phyloP scores from a whole-genome alignment of 2,113 vertebrate genomes.

The Panurus biarmicus region DNA sequence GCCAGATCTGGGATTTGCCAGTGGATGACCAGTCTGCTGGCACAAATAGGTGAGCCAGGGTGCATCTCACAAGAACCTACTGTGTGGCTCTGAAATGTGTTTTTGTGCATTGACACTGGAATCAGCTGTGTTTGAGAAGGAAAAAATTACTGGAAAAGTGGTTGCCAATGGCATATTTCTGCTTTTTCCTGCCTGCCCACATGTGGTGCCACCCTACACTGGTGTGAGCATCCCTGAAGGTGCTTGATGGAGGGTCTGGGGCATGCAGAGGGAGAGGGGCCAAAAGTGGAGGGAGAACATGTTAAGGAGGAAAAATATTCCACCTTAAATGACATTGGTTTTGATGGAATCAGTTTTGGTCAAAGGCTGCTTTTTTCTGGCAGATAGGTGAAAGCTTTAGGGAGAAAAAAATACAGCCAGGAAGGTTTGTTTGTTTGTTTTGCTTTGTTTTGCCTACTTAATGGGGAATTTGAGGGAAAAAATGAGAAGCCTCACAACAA shows the following conservation, averaged over 20 bases:
- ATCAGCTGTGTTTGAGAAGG: background rate
- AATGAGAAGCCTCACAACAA: background rate
- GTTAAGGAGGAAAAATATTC: background rate
- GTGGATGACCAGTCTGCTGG: background rate
- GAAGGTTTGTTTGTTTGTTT: background rate
- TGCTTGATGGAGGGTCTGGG: background rate
- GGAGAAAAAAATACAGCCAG: background rate
- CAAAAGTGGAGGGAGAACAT: background rate
- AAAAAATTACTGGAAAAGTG: background rate
- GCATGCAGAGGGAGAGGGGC: background rate
- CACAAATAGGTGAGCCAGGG: background rate
- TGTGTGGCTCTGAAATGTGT: background rate
- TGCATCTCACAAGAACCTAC: background rate
- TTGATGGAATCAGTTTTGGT: background rate
- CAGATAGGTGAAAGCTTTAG: background rate
- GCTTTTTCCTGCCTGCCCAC: background rate
- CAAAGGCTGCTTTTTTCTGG: background rate
- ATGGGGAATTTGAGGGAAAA: background rate
- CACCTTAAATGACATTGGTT: background rate
- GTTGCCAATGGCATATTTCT: rapidly evolving
- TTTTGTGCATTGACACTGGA: background rate
- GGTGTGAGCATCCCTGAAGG: background rate
- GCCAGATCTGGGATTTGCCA: background rate
- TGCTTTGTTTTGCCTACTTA: background rate
- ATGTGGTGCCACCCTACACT: background rate